phyloP scores from a whole-genome alignment of 1,140 invertebrate species.

The Brachionus asplanchnoidis region DNA sequence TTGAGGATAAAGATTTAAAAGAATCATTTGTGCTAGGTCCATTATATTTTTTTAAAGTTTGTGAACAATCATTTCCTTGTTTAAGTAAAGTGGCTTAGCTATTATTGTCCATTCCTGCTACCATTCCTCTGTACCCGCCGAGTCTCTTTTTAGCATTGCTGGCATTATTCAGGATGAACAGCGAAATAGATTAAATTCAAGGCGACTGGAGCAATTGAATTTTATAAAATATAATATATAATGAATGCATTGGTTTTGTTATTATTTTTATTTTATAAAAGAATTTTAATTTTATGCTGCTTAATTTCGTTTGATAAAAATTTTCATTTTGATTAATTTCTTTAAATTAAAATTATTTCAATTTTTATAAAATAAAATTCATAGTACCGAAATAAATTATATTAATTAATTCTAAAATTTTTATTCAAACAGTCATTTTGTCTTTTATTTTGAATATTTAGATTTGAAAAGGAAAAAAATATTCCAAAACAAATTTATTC shows the following conservation, averaged over 20 bases:
- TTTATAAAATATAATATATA: not conserved
- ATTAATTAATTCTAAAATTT: too few species aligned
- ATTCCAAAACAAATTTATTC: not conserved
- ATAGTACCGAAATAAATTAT: too few species aligned
- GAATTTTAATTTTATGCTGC: too few species aligned
- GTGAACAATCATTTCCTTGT: not conserved
- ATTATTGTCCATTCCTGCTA: not conserved
- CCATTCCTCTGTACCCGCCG: not conserved
- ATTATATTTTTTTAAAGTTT: slow-evolving; percentile 11
- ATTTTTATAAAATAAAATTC: too few species aligned
- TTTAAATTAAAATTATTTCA: too few species aligned
- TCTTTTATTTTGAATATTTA: not conserved
- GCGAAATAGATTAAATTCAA: not conserved
- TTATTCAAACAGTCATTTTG: not conserved
- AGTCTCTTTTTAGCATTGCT: too few species aligned
- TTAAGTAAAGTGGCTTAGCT: not conserved
- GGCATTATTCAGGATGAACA: not conserved
- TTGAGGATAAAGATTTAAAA: not conserved
- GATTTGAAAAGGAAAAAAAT: not conserved
- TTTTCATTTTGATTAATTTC: too few species aligned
- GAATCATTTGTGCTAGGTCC: not conserved
- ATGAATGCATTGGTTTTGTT: not conserved
- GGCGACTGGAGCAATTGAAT: not conserved
- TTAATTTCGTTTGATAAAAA: too few species aligned
- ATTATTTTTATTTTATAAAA: too few species aligned